Base-by-base conservation (phyloP, 2,888 invertebrate genomes). In the Caenorhabditis sp. region DNA sequence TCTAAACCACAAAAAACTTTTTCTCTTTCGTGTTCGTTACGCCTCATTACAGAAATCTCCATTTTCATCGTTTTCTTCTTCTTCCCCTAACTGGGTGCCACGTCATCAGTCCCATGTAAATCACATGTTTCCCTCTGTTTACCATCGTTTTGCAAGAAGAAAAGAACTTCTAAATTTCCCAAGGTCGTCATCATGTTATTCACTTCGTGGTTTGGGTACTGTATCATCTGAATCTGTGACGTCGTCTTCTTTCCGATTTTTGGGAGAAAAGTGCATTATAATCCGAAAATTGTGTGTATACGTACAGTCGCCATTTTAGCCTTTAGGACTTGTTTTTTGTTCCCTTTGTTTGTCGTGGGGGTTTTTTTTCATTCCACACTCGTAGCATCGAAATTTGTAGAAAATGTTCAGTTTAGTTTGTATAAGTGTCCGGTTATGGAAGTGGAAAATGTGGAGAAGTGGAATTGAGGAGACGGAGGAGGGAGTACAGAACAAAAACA, bases 121-220 rank as follows among this genome's bases (percentile, higher is more conserved):
- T 68, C 68, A 54, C 68, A 68, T 68, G 68, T 24, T 47, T 49
- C 28, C 41, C 22, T 22, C 19, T 68, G 68, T 68, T 68, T 68
- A 68, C 68, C 54, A 22, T 54, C 44, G 5, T 16, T 41, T 41
- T 68, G 24, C 35, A 66, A 49, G 22, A 68, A 51, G 31, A 22
- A 56, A 68, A 51, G 14, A 56, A 26, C 22, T 22, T 51, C 35
- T 66, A 49, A 49, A 12, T 14, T 51, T 66, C 54, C 38, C 68
- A 68, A 68, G 54, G 68, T 54, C 68, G 54, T 68, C 68, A 68
- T 68, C 68, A 51, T 68, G 68, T 68, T 68, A 54, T 54, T 24
- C 38, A 31, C n/a, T n/a, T 68, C 51, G n/a, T 63, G 68, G 68
- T 68, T 68, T 49, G 49, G 54, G 54, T 68, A 68, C 68, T 68